Evolutionary conservation across 2,113 vertebrate genomes (phyloP).

Genomic region (Boleophthalmus pectinirostris): DNA sequence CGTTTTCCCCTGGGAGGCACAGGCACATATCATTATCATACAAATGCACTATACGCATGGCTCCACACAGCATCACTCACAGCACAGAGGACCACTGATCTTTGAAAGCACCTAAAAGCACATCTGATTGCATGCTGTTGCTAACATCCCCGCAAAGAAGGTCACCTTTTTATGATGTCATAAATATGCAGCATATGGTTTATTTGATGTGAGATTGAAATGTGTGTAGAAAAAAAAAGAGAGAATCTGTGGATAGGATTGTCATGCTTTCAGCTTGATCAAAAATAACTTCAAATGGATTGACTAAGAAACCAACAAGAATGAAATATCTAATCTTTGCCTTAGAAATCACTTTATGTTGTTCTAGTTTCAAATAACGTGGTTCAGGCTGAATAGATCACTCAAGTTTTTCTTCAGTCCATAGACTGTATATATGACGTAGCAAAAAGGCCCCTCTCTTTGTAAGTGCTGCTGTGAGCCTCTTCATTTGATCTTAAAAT

Average conservation of each 20-base stretch:
- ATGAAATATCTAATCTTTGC: not conserved
- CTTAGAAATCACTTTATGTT: not conserved
- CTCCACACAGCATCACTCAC: conserved; percentile 15
- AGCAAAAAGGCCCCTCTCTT: no score
- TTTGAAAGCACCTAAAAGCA: not conserved
- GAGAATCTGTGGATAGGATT: not conserved
- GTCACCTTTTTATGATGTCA: conserved; percentile 2
- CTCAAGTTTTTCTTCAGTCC: no score
- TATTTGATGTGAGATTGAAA: not conserved
- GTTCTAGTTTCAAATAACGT: not conserved
- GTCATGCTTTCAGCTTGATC: not conserved
- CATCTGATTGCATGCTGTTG: not conserved
- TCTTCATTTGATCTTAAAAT: no score
- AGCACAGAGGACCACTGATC: not conserved
- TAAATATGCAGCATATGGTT: not conserved
- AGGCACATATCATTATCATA: conserved; percentile 29
- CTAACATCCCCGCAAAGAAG: not conserved
- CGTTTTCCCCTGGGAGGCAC: conserved; percentile 86
- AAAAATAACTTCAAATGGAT: not conserved
- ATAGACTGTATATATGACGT: no score
- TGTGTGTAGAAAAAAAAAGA: not conserved
- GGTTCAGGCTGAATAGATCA: not conserved
- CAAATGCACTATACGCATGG: not conserved
- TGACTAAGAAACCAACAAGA: not conserved
- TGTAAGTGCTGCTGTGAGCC: no score